A percentile compares a stretch with the other conserved stretches of the same genome.
phyloP scores from a whole-genome alignment of 2,888 invertebrate species.

The Xestoiulus laeticollis region DNA sequence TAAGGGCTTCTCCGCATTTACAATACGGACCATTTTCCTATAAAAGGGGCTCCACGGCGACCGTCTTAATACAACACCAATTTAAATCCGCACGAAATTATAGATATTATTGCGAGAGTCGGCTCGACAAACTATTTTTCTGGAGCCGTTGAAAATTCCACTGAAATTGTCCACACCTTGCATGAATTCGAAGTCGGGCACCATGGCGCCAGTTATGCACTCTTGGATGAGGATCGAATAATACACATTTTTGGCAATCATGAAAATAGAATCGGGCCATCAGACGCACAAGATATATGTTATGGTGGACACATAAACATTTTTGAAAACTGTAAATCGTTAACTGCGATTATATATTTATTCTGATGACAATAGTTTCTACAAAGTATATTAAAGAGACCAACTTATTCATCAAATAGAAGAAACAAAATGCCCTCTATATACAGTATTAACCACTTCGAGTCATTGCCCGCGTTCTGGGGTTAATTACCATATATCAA shows the following conservation, averaged over 20 bases:
- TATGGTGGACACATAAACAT: too few relatives aligned
- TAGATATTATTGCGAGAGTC: conserved; percentile 20
- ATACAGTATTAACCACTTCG: too few relatives aligned
- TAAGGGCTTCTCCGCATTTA: conserved; percentile 5
- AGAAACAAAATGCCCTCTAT: too few relatives aligned
- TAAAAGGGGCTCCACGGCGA: conserved; percentile 13
- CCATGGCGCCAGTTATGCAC: background rate
- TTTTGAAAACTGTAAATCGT: too few relatives aligned
- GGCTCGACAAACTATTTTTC: background rate
- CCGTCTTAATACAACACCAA: conserved; percentile 28
- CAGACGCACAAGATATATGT: background rate
- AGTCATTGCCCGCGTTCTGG: too few relatives aligned
- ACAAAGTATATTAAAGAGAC: too few relatives aligned
- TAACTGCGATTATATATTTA: too few relatives aligned
- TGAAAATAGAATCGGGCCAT: background rate
- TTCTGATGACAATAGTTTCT: too few relatives aligned
- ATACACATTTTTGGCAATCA: background rate
- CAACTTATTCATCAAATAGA: too few relatives aligned
- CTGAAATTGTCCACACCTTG: background rate
- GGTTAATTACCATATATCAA: too few relatives aligned
- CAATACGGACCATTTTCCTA: conserved; percentile 23
- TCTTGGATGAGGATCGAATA: background rate
- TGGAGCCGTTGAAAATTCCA: background rate
- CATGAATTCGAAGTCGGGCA: background rate
- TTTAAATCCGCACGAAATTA: conserved; percentile 10